Evolutionary conservation across 2,888 invertebrate genomes (phyloP).

Genomic region (Eledona agricola): DNA sequence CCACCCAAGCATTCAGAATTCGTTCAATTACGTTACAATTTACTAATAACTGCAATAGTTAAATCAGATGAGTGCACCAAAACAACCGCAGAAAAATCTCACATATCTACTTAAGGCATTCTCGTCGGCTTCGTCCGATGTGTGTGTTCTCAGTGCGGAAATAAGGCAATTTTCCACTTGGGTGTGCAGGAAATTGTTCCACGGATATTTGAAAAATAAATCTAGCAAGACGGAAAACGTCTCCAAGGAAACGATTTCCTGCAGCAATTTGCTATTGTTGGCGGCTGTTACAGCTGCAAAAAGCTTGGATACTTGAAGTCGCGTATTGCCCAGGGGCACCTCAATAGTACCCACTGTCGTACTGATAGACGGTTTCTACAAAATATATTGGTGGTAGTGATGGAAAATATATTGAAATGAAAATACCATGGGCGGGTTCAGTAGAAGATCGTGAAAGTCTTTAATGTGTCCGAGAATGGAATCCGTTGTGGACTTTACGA

Average conservation of each 20-base stretch:
- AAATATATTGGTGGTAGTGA: too few species aligned
- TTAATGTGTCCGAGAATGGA: slow-evolving; percentile 74
- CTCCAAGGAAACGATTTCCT: slow-evolving; percentile 67
- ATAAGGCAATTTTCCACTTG: slow-evolving; percentile 84
- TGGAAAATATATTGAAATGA: too few species aligned
- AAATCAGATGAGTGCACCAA: slow-evolving; percentile 25
- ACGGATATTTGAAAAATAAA: slow-evolving; percentile 87
- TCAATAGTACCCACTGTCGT: slow-evolving; percentile 77
- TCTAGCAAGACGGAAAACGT: slow-evolving; percentile 76
- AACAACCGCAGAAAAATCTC: slow-evolving; percentile 46
- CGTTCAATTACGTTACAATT: slow-evolving; percentile 82
- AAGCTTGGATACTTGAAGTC: slow-evolving; percentile 82
- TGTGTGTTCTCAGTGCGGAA: slow-evolving; percentile 69
- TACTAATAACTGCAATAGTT: slow-evolving; percentile 62
- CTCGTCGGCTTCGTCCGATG: slow-evolving; percentile 58
- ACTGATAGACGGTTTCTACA: slow-evolving; percentile 71
- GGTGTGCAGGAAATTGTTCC: slow-evolving; percentile 96
- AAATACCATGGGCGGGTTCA: slow-evolving; percentile 75
- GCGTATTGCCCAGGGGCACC: slow-evolving; percentile 80
- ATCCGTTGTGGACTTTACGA: slow-evolving; percentile 70
- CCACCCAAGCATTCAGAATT: slow-evolving; percentile 83
- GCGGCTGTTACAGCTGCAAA: slow-evolving; percentile 79
- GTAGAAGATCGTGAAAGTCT: slow-evolving; percentile 73
- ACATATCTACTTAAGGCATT: slow-evolving; percentile 68
- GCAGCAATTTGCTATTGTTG: slow-evolving; percentile 75